Evolutionary conservation across 2,888 invertebrate species (phyloP), one percentile per base, ranked within the genome.

Genomic region (Alloplasta piceator): DNA sequence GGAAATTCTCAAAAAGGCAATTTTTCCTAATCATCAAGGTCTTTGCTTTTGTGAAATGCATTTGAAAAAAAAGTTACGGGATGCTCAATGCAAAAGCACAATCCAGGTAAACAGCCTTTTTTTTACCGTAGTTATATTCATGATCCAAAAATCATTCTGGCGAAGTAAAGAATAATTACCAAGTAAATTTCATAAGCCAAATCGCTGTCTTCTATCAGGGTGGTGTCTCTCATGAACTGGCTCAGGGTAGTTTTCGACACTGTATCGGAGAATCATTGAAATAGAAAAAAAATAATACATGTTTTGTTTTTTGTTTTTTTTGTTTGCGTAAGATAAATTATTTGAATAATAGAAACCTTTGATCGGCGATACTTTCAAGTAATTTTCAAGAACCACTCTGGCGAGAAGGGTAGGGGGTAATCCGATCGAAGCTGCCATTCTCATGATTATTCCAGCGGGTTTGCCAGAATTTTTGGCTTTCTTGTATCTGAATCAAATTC

Each of bases 161-260:
- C 9, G n/a, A n/a, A n/a, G n/a, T n/a, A 38, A 76, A 7, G 43
- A 26, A 61, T 6, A 12, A 50, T 92, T 93, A 96, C 96, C 94
- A 96, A 91, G 92, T 95, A 95, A 14, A 96, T 93, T 94, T 97
- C 96, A 90, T 95, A 95, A 0, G 96, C 95, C 74, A 97, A 93
- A 86, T 95, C 93, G 83, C 94, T 94, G 88, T 97, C 95, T 78
- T 94, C 94, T 86, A 97, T 96, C 14, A 95, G 91, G n/a, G 95
- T 94, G 6, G 96, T 95, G 86, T 97, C 96, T 89, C 95, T 95
- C 84, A 97, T 92, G 85, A 94, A 93, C 86, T 93, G 93, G 80
- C 94, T 94, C 3, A 93, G 92, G 83, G 92, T 86, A 75, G 92
- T 87, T 78, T 93, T 93, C 46, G 93, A 91, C 90, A 92, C 92